phyloP scores from a whole-genome alignment of 2,888 invertebrate genomes.

The Labia minor region DNA sequence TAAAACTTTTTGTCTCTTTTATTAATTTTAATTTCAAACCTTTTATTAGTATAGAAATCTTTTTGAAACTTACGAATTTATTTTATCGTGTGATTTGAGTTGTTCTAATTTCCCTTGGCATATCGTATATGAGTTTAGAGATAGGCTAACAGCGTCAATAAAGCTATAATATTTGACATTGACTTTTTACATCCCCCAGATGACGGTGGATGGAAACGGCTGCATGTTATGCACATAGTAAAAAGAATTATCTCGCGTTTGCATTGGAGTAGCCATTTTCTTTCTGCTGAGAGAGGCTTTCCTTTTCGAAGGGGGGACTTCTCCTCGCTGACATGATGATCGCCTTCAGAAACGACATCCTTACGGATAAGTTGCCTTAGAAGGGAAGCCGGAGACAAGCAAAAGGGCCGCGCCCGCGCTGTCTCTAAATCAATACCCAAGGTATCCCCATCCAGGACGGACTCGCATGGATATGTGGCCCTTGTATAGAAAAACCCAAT shows the following conservation, averaged over 20 bases:
- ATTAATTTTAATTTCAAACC: too few relatives aligned
- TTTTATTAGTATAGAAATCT: too few relatives aligned
- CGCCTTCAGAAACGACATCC: neutral
- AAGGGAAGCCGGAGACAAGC: neutral
- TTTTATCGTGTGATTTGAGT: too few relatives aligned
- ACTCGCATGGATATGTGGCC: neutral
- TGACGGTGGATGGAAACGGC: neutral
- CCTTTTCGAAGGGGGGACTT: neutral
- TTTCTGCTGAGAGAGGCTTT: neutral
- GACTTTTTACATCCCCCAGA: too few relatives aligned
- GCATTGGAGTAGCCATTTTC: neutral
- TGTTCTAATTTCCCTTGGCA: too few relatives aligned
- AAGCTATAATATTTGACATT: too few relatives aligned
- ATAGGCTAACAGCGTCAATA: too few relatives aligned
- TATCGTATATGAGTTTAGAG: too few relatives aligned
- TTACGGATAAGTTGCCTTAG: neutral
- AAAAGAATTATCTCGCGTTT: neutral
- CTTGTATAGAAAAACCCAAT: neutral
- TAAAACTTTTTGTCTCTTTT: neutral
- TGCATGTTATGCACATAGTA: neutral
- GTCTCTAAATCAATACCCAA: constrained; percentile 4
- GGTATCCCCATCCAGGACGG: neutral
- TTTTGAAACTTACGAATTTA: too few relatives aligned
- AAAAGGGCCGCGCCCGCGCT: constrained; percentile 8
- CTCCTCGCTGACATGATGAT: neutral